Conservation (phyloP, 37 sponge, comb jelly and placozoan species). For the Ephydatia muelleri region DNA sequence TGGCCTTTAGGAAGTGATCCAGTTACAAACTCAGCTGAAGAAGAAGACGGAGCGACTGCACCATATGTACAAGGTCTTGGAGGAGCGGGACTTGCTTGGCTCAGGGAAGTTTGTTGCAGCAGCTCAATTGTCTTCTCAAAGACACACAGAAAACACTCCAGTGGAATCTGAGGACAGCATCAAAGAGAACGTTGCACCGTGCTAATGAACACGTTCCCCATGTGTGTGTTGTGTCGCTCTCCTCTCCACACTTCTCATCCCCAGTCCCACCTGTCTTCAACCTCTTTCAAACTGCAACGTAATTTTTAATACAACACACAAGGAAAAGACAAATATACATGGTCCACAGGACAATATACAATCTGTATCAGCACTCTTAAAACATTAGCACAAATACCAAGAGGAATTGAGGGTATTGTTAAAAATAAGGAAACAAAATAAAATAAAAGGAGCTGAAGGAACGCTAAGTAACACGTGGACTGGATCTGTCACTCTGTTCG, state of each 20-base stretch:
- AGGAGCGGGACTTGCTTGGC: not conserved
- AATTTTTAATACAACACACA: not conserved
- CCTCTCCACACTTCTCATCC: not conserved
- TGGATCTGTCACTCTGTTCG: conserved; percentile 28
- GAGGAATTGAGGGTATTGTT: not conserved
- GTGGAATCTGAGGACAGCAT: not conserved
- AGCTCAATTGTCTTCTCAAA: not conserved
- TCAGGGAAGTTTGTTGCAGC: not conserved
- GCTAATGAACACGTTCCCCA: not conserved
- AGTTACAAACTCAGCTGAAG: conserved; percentile 20
- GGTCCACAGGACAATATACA: not conserved
- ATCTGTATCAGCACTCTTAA: not conserved
- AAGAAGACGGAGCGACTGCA: conserved; percentile 26
- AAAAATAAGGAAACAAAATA: not conserved
- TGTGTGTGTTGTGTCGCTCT: conserved; percentile 5
- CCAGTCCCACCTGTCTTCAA: not conserved
- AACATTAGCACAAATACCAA: not conserved
- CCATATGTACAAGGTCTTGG: conserved; percentile 19
- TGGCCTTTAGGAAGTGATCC: conserved; percentile 44
- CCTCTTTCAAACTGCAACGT: not conserved
- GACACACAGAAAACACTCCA: not conserved
- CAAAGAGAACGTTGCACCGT: conserved; percentile 27
- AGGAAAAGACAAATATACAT: not conserved
- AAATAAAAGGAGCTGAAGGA: not conserved
- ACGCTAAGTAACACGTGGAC: conserved; percentile 12